Evolutionary conservation across 1,140 invertebrate genomes (phyloP), one percentile per base, ranked within the genome.

Genomic region (Rhyacophila brunnea): DNA sequence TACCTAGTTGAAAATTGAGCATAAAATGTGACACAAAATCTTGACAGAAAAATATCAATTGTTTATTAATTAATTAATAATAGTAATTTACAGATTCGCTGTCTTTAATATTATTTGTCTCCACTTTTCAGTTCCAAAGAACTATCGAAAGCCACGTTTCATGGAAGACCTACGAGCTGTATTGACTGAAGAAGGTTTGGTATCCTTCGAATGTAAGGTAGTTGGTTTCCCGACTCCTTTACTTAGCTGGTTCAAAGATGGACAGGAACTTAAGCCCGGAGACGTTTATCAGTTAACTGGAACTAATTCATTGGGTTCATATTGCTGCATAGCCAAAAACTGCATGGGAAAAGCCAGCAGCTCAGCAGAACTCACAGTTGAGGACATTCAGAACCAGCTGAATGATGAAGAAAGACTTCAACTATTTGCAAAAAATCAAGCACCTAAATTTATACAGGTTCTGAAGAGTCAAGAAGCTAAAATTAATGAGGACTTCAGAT

Each of bases 181-280:
- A 32, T 77, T 95, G 15, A 94, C 92, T 0, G 92, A 94, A 69
- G 92, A 95, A 80, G 92, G 92, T 1, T 74, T 94, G 4, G 92
- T 95, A 2, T 94, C 91, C 0, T 95, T 95, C 67, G 92, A 95
- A 70, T 95, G 92, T 69, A 94, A 94, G 77, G 92, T 95, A 0
- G 91, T 94, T 6, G 92, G 92, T 0, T 93, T 92, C 66, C 92
- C 92, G 0, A 93, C 91, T 0, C 92, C 92, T 0, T 72, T 88
- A 35, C 74, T 95, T 0, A 85, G 85, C 67, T 94, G 92, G 92
- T 94, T 92, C 67, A 95, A 95, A 77, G 92, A 95, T 74, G 91
- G 91, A 0, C 87, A 92, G 67, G 92, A 95, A 73, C 75, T 95
- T 14, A 93, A 91, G 73, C 92, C 92, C 0, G 92, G 92, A 9